Evolutionary conservation across 1,140 invertebrate genomes (phyloP).

Genomic region (Drosophila parvula): DNA sequence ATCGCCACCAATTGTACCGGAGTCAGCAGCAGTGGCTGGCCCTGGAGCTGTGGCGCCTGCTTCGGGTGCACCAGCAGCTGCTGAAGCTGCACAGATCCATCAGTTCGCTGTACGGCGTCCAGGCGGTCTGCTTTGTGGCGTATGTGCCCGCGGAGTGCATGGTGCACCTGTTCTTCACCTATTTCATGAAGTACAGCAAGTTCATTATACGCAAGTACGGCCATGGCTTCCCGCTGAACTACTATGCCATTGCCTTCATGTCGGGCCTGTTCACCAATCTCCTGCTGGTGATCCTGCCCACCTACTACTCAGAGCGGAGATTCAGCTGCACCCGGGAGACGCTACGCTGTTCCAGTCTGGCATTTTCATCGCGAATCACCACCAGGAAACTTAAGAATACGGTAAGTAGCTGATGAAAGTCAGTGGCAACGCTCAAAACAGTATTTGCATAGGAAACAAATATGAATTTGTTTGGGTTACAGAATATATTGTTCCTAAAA

Average conservation of each 20-base stretch:
- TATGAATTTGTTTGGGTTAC: background rate
- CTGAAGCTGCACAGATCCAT: constrained; percentile 36
- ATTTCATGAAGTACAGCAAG: constrained; percentile 55
- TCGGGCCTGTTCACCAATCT: constrained; percentile 43
- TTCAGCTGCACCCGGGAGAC: constrained; percentile 18
- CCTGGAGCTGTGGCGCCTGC: constrained; percentile 50
- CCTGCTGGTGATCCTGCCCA: constrained; percentile 35
- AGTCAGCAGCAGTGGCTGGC: constrained; percentile 56
- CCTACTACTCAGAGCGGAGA: constrained; percentile 26
- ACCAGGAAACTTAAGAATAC: constrained; percentile 36
- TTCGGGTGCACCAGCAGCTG: constrained; percentile 39
- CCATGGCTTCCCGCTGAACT: constrained; percentile 2
- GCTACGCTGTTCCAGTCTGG: background rate
- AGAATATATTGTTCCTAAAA: background rate
- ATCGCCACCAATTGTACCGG: constrained; percentile 14
- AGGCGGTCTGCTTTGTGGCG: constrained; percentile 47
- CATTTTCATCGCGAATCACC: constrained; percentile 21
- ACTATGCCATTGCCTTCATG: constrained; percentile 2
- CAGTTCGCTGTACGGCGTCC: constrained; percentile 26
- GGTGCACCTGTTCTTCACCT: constrained; percentile 53
- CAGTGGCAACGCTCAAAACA: too few relatives aligned
- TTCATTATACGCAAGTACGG: constrained; percentile 34
- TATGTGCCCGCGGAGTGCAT: constrained; percentile 48
- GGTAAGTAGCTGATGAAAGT: constrained; percentile 19
- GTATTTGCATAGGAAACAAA: background rate